Percentiles rank a stretch among this genome's conserved stretches.
phyloP scores from a whole-genome alignment of 2,888 invertebrate genomes.

The Aelia acuminata region DNA sequence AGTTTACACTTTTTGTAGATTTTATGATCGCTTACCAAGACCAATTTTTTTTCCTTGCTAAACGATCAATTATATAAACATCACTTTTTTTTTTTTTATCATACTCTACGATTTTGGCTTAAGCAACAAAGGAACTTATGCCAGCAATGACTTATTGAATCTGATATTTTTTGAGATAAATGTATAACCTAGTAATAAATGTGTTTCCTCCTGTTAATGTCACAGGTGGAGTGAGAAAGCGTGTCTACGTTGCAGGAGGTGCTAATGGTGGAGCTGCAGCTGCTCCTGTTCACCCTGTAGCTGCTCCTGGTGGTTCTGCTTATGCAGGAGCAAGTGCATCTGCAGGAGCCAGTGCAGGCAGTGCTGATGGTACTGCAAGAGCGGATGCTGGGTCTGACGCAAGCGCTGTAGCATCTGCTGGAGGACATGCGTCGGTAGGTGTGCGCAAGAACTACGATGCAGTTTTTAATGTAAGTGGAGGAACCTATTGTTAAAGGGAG shows the following conservation, averaged over 20 bases:
- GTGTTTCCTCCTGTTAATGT: too few relatives aligned
- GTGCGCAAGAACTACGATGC: slow-evolving; percentile 63
- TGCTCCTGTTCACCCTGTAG: too few relatives aligned
- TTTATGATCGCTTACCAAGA: too few relatives aligned
- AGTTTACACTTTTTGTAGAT: too few relatives aligned
- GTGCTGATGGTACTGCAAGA: slow-evolving; percentile 57
- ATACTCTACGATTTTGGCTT: too few relatives aligned
- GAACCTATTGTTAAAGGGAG: neutral
- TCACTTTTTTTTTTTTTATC: too few relatives aligned
- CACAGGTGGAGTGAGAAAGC: slow-evolving; percentile 50
- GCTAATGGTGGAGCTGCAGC: slow-evolving; percentile 52
- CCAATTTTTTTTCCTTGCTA: too few relatives aligned
- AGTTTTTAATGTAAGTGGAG: slow-evolving; percentile 62
- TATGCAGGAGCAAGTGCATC: slow-evolving; percentile 47
- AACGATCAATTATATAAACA: too few relatives aligned
- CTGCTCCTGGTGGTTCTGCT: slow-evolving; percentile 50
- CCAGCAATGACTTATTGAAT: too few relatives aligned
- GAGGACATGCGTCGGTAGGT: slow-evolving; percentile 17
- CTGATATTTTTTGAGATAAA: too few relatives aligned
- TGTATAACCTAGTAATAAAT: too few relatives aligned
- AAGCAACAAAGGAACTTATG: too few relatives aligned
- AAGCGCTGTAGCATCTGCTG: slow-evolving; percentile 23
- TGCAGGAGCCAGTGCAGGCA: slow-evolving; percentile 49
- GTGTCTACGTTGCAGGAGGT: slow-evolving; percentile 50
- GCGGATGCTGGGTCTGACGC: slow-evolving; percentile 49